Evolutionary conservation across 2,888 invertebrate genomes (phyloP).

Genomic region (Tridacna gigas): DNA sequence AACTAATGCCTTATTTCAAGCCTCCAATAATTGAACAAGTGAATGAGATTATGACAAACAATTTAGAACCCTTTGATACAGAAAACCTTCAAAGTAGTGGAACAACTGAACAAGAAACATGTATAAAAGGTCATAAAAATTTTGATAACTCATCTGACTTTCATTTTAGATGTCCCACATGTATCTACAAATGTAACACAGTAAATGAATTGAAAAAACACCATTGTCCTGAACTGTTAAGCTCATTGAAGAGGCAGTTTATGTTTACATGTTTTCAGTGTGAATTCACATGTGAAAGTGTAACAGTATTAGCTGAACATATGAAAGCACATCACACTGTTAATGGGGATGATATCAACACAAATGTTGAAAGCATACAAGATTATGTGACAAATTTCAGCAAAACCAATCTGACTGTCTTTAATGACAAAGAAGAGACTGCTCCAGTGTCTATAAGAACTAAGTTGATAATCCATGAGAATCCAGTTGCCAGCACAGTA

Average conservation of each 20-base stretch:
- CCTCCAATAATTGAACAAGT: slow-evolving; percentile 41
- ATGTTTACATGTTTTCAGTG: slow-evolving; percentile 19
- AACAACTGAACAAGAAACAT: neutral
- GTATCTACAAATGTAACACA: neutral
- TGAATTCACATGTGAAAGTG: slow-evolving; percentile 24
- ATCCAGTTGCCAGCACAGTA: no score
- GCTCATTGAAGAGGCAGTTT: neutral
- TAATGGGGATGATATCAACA: neutral
- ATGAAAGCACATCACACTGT: neutral
- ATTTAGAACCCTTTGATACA: neutral
- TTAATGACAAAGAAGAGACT: no score
- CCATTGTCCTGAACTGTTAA: neutral
- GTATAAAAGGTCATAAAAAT: neutral
- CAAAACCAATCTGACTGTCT: no score
- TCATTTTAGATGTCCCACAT: neutral
- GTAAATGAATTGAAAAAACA: neutral
- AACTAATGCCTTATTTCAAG: slow-evolving; percentile 20
- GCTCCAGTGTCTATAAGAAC: no score
- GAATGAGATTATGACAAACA: slow-evolving; percentile 32
- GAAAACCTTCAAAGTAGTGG: neutral
- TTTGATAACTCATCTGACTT: neutral
- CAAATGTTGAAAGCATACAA: no score
- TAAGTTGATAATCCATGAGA: no score
- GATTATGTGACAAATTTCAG: no score
- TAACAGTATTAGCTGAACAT: slow-evolving; percentile 5